Evolutionary conservation across 2,113 vertebrate genomes (phyloP), one percentile per base, ranked within the genome.

Genomic region (Monopterus albus): DNA sequence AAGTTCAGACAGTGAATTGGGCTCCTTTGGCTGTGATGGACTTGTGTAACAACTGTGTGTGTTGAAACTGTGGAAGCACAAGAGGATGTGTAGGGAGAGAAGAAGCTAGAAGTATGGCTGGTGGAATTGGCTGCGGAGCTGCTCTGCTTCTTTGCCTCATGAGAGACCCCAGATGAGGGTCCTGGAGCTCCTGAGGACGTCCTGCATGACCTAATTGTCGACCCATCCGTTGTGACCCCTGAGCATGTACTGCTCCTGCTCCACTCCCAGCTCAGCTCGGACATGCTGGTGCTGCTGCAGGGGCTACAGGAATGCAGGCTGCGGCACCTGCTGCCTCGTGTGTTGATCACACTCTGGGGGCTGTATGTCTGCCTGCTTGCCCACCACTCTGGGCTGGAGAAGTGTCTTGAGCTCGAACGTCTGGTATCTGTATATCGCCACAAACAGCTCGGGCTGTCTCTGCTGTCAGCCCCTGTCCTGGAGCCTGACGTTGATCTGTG

Each of bases 221-320:
- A 3, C 29, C 61, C 43, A 35, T 75, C 72, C 25, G 53, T 25
- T 8, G 52, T 66, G 66, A 40, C 71, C 35, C 68, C 75, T 29
- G 89, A 92, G 55, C 79, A 88, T 35, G 86, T 81, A n/a, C 89
- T 91, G 72, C 86, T 85, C 67, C 79, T 70, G 72, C 88, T 88
- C 86, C 88, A 91, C 42, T 92, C 90, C 71, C 80, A 86, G 80
- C 92, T 93, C 7, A 94, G 64, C 55, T 94, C 92, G 0, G 92
- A 94, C 51, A 85, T 67, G 55, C 82, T 88, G 57, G 84, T 90
- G 75, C 75, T 92, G 80, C 90, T 93, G 62, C 90, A 88, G 28
- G 91, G 91, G 65, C 91, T 92, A 64, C 87, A 89, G 63, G 90
- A 90, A 6, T 80, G 79, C 1, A 87, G 81, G 49, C 91, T 91